These are phyloP conservation scores for Bombus polaris DNA, from an alignment of 1,140 invertebrate species.

Conservation along the genomic window DNA sequence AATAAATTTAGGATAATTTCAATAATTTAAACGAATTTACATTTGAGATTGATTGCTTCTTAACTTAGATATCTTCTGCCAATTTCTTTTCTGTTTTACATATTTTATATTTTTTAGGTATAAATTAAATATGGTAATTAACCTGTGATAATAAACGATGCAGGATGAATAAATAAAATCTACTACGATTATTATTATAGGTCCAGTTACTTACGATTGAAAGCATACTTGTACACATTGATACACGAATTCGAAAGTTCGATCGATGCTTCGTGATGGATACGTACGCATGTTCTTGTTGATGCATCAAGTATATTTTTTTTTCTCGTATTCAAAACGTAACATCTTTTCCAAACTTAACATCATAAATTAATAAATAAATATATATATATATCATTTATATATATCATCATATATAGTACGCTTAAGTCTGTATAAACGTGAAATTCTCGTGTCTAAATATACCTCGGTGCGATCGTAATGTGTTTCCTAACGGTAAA, in stretches of 20 bases:
- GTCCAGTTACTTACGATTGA: neutral
- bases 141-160: neutral
- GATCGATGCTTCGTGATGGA: constrained; percentile 48
- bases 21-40: too few species aligned
- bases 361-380: constrained; percentile 80
- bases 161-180: neutral
- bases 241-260: constrained; percentile 36
- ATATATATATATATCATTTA: constrained; percentile 74
- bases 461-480: constrained; percentile 38
- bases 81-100: too few species aligned
- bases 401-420: constrained; percentile 47
- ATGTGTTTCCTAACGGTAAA: constrained; percentile 60
- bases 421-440: constrained; percentile 64
- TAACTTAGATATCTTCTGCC: too few species aligned
- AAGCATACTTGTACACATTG: neutral
- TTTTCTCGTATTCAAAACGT: constrained; percentile 67
- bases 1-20: neutral
- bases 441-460: constrained; percentile 55
- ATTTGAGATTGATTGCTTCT: too few species aligned
- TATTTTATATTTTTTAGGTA: too few species aligned
- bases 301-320: constrained; percentile 70
- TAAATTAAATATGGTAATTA: too few species aligned
- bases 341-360: constrained; percentile 76
- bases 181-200: neutral
- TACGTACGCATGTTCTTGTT: constrained; percentile 69